Percentiles rank a stretch among this genome's conserved stretches.
Conservation (phyloP, 1,140 invertebrate genomes). For the Orchestia grillus region DNA sequence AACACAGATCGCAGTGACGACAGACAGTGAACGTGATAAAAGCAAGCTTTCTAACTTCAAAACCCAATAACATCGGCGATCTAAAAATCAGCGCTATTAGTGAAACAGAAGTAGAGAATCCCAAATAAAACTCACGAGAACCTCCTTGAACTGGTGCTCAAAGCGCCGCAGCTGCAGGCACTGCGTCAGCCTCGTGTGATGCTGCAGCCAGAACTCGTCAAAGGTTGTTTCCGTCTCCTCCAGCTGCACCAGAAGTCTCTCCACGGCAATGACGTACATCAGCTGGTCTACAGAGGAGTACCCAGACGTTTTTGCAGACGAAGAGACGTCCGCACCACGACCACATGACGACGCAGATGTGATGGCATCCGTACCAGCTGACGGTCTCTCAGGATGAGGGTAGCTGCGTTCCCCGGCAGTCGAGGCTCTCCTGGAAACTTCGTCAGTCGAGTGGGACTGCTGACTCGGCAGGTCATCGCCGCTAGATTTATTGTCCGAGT, state of each 20-base stretch:
- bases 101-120: background rate
- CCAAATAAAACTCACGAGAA: background rate
- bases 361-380: conserved; percentile 61
- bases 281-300: conserved; percentile 74
- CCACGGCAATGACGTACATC: conserved; percentile 92
- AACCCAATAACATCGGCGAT: no score
- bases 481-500: conserved; percentile 47
- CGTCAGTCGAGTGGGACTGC: background rate
- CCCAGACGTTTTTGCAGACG: conserved; percentile 69
- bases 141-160: conserved; percentile 14
- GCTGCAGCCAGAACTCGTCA: conserved; percentile 70
- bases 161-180: conserved; percentile 53
- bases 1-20: no score
- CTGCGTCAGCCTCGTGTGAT: conserved; percentile 36
- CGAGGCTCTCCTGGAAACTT: background rate
- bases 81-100: no score
- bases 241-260: conserved; percentile 93
- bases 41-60: no score
- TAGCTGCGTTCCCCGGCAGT: background rate
- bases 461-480: background rate
- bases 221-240: conserved; percentile 95
- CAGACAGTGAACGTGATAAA: no score
- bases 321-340: conserved; percentile 69
- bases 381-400: background rate
- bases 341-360: conserved; percentile 69